These are phyloP conservation scores for Carassius carassius DNA, from an alignment of 2,113 vertebrate genomes.

Conservation along the genomic window DNA sequence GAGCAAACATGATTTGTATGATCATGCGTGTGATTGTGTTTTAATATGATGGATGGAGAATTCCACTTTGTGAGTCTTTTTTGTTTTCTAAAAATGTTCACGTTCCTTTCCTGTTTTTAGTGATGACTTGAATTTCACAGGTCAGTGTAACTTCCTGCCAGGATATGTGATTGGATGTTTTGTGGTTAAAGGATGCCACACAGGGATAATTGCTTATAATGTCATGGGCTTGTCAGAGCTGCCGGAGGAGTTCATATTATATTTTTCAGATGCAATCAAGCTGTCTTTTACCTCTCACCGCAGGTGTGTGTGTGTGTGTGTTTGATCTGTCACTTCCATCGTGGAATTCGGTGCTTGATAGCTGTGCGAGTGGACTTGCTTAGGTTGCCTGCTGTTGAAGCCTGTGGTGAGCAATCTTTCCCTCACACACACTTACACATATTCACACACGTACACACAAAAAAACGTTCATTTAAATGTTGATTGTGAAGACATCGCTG, in stretches of 20 bases:
- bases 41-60: slow-evolving; percentile 3
- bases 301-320: slow-evolving; percentile 9
- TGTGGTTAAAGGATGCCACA: slow-evolving; percentile 25
- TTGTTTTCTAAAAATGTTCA: background rate
- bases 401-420: slow-evolving; percentile 1
- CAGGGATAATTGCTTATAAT: slow-evolving; percentile 47
- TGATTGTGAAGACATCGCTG: slow-evolving; percentile 45
- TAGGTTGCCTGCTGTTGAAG: slow-evolving; percentile 39
- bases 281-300: slow-evolving; percentile 4
- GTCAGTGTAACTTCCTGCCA: slow-evolving; percentile 41
- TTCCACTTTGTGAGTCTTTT: background rate
- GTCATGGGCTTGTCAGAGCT: slow-evolving; percentile 18
- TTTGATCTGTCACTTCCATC: slow-evolving; percentile 21
- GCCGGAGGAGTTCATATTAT: slow-evolving; percentile 38
- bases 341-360: slow-evolving; percentile 34
- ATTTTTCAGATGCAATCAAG: slow-evolving; percentile 46
- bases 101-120: background rate
- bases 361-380: slow-evolving; percentile 26
- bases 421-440: background rate
- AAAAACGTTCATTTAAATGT: slow-evolving; percentile 24
- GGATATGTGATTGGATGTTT: slow-evolving; percentile 40
- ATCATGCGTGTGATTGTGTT: slow-evolving; percentile 11
- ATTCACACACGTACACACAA: background rate
- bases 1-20: slow-evolving; percentile 13
- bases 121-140: slow-evolving; percentile 32